Evolutionary conservation across 2,888 invertebrate genomes (phyloP), one percentile per base, ranked within the genome.

Genomic region (Xestia c-nigrum): DNA sequence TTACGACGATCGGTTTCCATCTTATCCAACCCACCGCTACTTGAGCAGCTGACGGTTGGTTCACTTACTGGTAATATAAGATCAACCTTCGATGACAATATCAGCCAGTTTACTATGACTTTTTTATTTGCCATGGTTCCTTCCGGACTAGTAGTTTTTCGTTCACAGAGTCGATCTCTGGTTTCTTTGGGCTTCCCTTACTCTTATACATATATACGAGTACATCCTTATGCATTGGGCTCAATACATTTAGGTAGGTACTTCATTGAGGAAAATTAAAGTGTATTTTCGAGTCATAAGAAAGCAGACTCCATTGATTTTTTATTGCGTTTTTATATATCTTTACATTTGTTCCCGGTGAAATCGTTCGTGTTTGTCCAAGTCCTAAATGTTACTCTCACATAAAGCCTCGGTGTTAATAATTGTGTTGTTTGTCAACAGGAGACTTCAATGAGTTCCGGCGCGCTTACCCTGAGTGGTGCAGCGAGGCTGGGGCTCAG

Each of bases 401-500:
- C 47, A 43, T 43, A 43, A n/a, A 43, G 43, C 16, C 9, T 64
- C 7, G 9, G n/a, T 64, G 43, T 40, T 64, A 43, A 63, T 74
- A 61, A 61, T 66, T 38, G 14, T 70, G 46, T 59, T 69, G 19
- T 78, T 81, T 83, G 63, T 24, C 50, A 73, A 65, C 97, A 99
- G 99, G 99, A 95, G 99, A 99, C 84, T 99, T 99, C 93, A 97
- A 97, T 84, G 97, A 98, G 92, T 99, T 99, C 96, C 98, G 98
- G 88, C 97, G 98, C 89, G 97, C 98, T 83, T 99, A 98, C 95
- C 99, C 99, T 57, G 99, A 99, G 95, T 99, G 99, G 98, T 99
- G 99, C 95, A 97, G 97, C 93, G 98, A 98, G 93, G 98, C 98
- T 72, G 98, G 97, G 85, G 97, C 98, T 82, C 98, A 97, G 93